phyloP scores from a whole-genome alignment of 2,888 invertebrate genomes.

The Rhamphomyia laevipes region DNA sequence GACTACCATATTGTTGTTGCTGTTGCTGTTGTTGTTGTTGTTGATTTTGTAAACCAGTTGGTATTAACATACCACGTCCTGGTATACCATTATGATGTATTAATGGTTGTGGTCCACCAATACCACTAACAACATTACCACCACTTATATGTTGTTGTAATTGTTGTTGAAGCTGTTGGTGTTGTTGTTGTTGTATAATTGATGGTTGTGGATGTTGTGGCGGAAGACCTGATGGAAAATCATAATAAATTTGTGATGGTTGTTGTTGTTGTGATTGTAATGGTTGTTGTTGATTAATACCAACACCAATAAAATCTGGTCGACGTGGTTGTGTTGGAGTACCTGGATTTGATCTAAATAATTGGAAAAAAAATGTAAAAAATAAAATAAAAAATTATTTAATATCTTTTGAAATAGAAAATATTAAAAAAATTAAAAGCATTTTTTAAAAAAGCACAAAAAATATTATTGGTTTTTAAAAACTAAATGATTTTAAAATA shows the following conservation, averaged over 20 bases:
- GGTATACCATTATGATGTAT: slow-evolving; percentile 20
- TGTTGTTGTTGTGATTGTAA: slow-evolving; percentile 26
- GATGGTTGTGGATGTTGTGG: slow-evolving; percentile 36
- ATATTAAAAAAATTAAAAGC: too few relatives aligned
- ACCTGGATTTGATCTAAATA: slow-evolving; percentile 78
- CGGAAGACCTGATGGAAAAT: slow-evolving; percentile 33
- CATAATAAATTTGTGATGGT: slow-evolving; percentile 36
- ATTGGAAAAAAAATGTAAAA: not conserved
- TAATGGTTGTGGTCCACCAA: slow-evolving; percentile 21
- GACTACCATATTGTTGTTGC: slow-evolving; percentile 44
- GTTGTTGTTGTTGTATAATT: slow-evolving; percentile 35
- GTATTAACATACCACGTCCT: slow-evolving; percentile 26
- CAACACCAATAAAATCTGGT: slow-evolving; percentile 75
- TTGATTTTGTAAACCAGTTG: slow-evolving; percentile 8
- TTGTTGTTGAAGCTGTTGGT: slow-evolving; percentile 31
- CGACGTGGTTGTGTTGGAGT: slow-evolving; percentile 82
- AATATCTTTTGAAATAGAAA: not conserved
- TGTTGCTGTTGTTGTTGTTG: slow-evolving; percentile 24
- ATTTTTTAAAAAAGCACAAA: too few relatives aligned
- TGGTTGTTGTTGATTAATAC: slow-evolving; percentile 31
- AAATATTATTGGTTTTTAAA: too few relatives aligned
- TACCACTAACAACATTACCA: slow-evolving; percentile 10
- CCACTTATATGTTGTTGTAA: slow-evolving; percentile 11
- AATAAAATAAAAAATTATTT: not conserved
- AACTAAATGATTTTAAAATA: too few relatives aligned